Evolutionary conservation across 2,797 vertebrate species (phyloP).

Genomic region (Muscicapa comitata): DNA sequence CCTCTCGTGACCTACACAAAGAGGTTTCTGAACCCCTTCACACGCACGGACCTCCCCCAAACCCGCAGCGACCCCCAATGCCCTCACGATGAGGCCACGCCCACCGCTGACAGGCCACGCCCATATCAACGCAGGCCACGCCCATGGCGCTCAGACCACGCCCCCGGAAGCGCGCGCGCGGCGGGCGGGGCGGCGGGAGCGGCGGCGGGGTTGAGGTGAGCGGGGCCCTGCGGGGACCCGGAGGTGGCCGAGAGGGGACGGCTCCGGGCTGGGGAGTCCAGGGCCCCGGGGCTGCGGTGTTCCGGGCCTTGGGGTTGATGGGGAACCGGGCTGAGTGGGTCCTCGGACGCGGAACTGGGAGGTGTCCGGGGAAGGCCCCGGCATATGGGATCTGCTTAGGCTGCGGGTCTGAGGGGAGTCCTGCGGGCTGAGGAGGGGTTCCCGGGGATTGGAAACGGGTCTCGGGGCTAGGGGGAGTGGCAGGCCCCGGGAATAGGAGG

Average conservation of each 20-base stretch:
- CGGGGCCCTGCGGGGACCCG: fast-evolving
- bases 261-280: fast-evolving
- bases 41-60: fast-evolving
- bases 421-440: background rate
- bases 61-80: fast-evolving
- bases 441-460: background rate
- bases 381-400: too few relatives aligned
- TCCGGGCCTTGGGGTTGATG: background rate
- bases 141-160: background rate
- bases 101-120: fast-evolving
- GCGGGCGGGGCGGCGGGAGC: background rate
- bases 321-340: background rate
- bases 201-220: background rate
- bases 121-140: fast-evolving
- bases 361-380: background rate
- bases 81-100: background rate
- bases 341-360: background rate
- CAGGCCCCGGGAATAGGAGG: too few relatives aligned
- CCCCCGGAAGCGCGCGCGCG: background rate
- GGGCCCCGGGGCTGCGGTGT: fast-evolving
- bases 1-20: background rate
- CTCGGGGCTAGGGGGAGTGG: background rate
- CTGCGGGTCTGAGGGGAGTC: background rate
- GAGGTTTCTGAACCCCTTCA: fast-evolving
- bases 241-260: fast-evolving